Evolutionary conservation across 1,140 invertebrate genomes (phyloP).

Genomic region (Pogonomyrmex barbatus): DNA sequence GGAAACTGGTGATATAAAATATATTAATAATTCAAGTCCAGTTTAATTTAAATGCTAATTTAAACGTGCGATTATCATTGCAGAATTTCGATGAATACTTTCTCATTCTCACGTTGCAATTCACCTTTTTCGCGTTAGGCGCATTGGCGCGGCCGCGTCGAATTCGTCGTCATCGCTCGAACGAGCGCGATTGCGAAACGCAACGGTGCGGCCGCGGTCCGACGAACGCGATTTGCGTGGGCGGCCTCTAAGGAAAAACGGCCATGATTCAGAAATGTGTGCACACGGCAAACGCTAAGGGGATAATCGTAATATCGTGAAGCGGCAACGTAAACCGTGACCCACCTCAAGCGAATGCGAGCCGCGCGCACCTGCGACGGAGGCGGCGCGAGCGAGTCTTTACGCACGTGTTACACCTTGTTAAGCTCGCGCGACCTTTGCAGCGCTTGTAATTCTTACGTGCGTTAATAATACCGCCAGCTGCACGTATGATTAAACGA

Average conservation of each 20-base stretch:
- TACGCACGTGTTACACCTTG: slow-evolving; percentile 54
- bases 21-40: background rate
- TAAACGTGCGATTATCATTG: background rate
- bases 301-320: slow-evolving; percentile 48
- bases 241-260: slow-evolving; percentile 16
- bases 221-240: slow-evolving; percentile 21
- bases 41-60: background rate
- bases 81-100: background rate
- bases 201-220: background rate
- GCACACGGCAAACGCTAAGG: background rate
- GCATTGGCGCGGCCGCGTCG: background rate
- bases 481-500: slow-evolving; percentile 14
- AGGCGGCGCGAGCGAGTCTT: slow-evolving; percentile 6
- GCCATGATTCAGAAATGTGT: slow-evolving; percentile 46
- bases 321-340: slow-evolving; percentile 56
- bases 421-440: slow-evolving; percentile 37
- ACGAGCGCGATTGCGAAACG: slow-evolving; percentile 59
- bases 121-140: slow-evolving; percentile 25
- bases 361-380: slow-evolving; percentile 58
- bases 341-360: slow-evolving; percentile 25
- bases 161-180: slow-evolving; percentile 42
- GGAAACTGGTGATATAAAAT: background rate
- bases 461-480: background rate
- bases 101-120: background rate
- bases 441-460: background rate